phyloP scores from a whole-genome alignment of 2,888 invertebrate species.

The Melangyna quadrimaculata region DNA sequence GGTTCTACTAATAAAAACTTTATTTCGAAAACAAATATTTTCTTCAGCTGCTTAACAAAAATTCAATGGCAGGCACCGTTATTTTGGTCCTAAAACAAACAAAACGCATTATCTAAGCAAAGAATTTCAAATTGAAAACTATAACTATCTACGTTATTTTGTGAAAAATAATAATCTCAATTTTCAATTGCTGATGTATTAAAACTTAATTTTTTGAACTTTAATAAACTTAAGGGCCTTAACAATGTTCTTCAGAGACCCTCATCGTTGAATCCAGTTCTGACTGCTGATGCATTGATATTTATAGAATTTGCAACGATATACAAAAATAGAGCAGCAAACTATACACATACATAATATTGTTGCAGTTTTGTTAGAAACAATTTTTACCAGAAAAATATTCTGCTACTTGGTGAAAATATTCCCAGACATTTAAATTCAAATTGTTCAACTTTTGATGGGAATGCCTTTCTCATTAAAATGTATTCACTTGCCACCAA shows the following conservation, averaged over 20 bases:
- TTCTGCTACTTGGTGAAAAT: slow-evolving; percentile 10
- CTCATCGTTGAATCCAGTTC: background rate
- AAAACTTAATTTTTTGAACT: too few relatives aligned
- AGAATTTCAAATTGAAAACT: too few relatives aligned
- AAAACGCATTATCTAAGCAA: too few relatives aligned
- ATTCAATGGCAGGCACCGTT: too few relatives aligned
- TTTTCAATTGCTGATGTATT: too few relatives aligned
- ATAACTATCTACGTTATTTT: too few relatives aligned
- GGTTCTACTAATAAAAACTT: too few relatives aligned
- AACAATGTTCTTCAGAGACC: background rate
- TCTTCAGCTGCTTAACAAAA: too few relatives aligned
- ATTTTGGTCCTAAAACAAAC: too few relatives aligned
- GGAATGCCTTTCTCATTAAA: slow-evolving; percentile 49
- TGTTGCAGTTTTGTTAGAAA: slow-evolving; percentile 19
- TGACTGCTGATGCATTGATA: background rate
- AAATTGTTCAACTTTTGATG: slow-evolving; percentile 41
- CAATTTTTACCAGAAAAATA: slow-evolving; percentile 28
- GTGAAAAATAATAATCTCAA: too few relatives aligned
- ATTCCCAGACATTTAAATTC: slow-evolving; percentile 56
- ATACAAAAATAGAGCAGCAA: slow-evolving; percentile 12
- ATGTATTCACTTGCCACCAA: slow-evolving; percentile 40
- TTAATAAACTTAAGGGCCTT: background rate
- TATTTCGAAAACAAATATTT: too few relatives aligned
- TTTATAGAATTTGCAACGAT: background rate
- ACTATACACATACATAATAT: background rate